Base-by-base conservation (phyloP, 2,797 vertebrate genomes). In the Heteromormyrus szaboi region DNA sequence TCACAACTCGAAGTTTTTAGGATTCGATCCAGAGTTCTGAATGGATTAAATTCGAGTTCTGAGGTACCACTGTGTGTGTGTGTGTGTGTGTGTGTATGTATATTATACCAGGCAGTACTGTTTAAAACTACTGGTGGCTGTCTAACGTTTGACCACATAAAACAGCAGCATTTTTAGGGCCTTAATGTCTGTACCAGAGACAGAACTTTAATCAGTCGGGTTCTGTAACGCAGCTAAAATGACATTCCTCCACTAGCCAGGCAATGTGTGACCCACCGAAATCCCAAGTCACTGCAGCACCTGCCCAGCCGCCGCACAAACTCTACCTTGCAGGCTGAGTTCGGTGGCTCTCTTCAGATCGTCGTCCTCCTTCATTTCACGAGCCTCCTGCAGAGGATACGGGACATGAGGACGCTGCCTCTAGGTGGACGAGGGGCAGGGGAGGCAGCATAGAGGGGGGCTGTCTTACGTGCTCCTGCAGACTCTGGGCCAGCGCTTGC, bases 321-420 rank as follows among this genome's bases (percentile, higher is more conserved):
- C 37, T 87, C 93, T 92, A 99, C 99, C 99, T 97, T 99, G 99
- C 91, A 99, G 95, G 92, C 99, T 99, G 94, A 99, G 97, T 93
- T 99, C 98, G 0, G 98, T 99, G 85, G 99, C 99, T 93, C 97
- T 97, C 95, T 99, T 99, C 91, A 99, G 96, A 90, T 99, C 99
- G 90, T 99, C 99, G 54, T 99, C 98, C 91, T 99, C 99, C 92
- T 97, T 98, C 95, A 98, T 95, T 93, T 99, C 98, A 91, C 98
- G 97, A 76, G 98, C 99, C 92, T 99, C 98, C 99, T 99, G 93
- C 41, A 7, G 83, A 72, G 48, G 90, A 37, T 19, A 89, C 8
- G 12, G 22, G 48, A 85, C n/a, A 41, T 8, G 17, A 50, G 62
- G 54, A 88, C 3, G 11, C 37, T n/a, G 4, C 14, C 17, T n/a